Evolutionary conservation across 2,113 vertebrate species (phyloP).

Genomic region (Shinisaurus crocodilurus): DNA sequence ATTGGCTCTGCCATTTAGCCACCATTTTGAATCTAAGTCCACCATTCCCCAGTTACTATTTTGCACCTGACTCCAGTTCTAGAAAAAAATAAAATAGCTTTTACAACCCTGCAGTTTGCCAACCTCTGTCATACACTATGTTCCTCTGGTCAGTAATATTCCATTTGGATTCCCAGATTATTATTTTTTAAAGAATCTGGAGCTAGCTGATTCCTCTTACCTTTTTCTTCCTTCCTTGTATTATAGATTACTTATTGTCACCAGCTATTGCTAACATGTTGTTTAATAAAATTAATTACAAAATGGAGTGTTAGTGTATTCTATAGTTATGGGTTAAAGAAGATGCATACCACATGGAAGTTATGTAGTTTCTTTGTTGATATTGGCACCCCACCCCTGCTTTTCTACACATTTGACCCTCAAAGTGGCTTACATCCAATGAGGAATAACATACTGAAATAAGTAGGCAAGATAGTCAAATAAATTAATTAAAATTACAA

Average conservation of each 20-base stretch:
- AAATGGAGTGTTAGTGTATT: not conserved
- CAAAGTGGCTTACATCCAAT: not conserved
- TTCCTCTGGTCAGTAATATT: not conserved
- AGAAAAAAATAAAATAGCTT: no score
- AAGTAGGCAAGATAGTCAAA: not conserved
- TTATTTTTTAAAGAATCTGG: not conserved
- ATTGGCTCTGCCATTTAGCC: no score
- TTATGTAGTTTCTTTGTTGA: not conserved
- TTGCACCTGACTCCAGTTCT: no score
- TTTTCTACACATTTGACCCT: not conserved
- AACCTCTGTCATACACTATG: not conserved
- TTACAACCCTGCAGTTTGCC: no score
- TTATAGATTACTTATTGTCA: not conserved
- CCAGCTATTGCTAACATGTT: not conserved
- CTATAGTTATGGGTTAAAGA: not conserved
- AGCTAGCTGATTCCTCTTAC: not conserved
- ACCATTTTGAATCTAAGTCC: no score
- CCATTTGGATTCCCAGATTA: not conserved
- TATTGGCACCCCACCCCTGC: not conserved
- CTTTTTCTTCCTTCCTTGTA: not conserved
- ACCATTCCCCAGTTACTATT: no score
- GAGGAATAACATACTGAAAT: not conserved
- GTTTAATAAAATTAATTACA: not conserved
- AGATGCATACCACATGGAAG: accelerated
- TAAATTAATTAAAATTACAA: not conserved